Conservation (phyloP, 64 coral and sea anemone species). For the Stylophora pistillata region DNA sequence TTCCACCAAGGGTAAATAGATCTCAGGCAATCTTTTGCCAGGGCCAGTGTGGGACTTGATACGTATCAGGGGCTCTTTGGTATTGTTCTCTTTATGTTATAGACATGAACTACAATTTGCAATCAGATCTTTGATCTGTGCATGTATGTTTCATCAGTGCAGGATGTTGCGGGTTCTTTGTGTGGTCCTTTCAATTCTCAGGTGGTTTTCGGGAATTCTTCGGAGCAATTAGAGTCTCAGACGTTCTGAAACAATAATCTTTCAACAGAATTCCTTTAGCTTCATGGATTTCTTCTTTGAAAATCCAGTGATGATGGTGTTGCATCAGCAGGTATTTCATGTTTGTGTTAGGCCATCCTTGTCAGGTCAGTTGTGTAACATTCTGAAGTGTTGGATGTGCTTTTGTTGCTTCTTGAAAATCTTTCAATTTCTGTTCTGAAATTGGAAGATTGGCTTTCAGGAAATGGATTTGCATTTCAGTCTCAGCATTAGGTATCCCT, state of each 20-base stretch:
- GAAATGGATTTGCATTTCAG: neutral
- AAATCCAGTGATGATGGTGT: slow-evolving; percentile 4
- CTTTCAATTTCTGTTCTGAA: neutral
- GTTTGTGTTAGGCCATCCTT: neutral
- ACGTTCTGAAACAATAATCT: neutral
- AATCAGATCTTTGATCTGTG: neutral
- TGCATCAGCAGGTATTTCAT: neutral
- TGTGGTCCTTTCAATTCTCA: too few species aligned
- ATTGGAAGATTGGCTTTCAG: neutral
- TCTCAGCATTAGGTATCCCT: neutral
- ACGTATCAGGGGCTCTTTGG: slow-evolving; percentile 21
- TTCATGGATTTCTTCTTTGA: slow-evolving; percentile 32
- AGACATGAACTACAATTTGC: neutral
- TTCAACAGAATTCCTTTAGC: slow-evolving; percentile 9
- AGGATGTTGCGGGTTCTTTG: neutral
- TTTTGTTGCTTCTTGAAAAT: too few species aligned
- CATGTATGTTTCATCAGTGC: neutral
- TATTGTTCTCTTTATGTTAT: neutral
- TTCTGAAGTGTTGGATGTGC: too few species aligned
- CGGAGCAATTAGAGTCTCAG: neutral
- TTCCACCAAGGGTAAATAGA: slow-evolving; percentile 4
- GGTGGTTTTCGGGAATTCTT: neutral
- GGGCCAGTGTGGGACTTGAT: neutral
- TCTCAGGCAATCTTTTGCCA: slow-evolving; percentile 20
- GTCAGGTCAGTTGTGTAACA: too few species aligned